Evolutionary conservation across 2,888 invertebrate genomes (phyloP).

Genomic region (Argyra leucocephala): DNA sequence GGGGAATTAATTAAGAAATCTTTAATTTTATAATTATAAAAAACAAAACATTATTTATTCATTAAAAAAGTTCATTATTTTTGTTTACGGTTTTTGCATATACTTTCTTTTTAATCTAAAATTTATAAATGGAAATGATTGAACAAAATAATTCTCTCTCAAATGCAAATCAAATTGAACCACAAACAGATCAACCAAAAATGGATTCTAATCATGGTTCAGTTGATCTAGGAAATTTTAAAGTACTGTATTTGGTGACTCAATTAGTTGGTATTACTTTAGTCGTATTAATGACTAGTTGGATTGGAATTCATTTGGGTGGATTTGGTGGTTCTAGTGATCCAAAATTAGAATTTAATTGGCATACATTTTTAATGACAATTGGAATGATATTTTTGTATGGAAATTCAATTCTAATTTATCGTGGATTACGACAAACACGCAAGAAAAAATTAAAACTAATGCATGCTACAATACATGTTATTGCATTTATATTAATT

Average conservation of each 20-base stretch:
- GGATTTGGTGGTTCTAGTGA: conserved; percentile 61
- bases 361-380: conserved; percentile 82
- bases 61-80: no score
- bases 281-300: conserved; percentile 38
- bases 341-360: conserved; percentile 63
- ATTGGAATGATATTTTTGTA: conserved; percentile 71
- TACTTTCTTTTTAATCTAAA: no score
- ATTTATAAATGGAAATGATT: not conserved
- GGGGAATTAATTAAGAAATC: no score
- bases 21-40: no score
- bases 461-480: conserved; percentile 61
- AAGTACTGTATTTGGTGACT: conserved; percentile 38
- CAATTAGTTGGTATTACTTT: conserved; percentile 39
- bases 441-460: conserved; percentile 67
- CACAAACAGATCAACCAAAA: conserved; percentile 22
- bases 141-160: not conserved
- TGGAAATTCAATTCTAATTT: conserved; percentile 72
- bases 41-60: no score
- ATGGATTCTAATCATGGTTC: conserved; percentile 32
- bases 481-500: conserved; percentile 56
- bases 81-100: no score
- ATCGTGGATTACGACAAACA: conserved; percentile 63
- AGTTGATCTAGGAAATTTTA: conserved; percentile 38
- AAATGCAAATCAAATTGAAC: not conserved
- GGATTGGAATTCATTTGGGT: conserved; percentile 43